These are phyloP conservation scores for Myripristis jacobus DNA, from an alignment of 2,797 vertebrate genomes.

Conservation along the genomic window DNA sequence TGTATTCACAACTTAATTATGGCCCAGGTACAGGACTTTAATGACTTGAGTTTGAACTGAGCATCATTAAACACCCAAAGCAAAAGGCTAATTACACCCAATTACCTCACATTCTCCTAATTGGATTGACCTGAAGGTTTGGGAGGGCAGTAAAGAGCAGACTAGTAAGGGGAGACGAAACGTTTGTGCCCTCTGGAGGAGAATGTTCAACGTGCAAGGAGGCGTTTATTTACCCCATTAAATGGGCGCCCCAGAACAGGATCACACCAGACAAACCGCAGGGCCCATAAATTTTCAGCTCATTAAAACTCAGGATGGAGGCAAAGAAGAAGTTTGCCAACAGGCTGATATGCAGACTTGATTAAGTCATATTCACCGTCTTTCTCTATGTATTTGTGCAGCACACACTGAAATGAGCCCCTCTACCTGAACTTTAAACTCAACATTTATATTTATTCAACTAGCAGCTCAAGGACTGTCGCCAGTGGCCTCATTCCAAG, in stretches of 20 bases:
- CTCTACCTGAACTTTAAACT: slow-evolving; percentile 7
- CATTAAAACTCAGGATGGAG: slow-evolving; percentile 81
- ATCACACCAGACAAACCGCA: slow-evolving; percentile 78
- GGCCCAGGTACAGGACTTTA: slow-evolving; percentile 84
- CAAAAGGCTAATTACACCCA: slow-evolving; percentile 87
- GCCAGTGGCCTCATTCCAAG: not conserved
- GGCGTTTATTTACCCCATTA: slow-evolving; percentile 88
- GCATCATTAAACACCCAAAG: slow-evolving; percentile 86
- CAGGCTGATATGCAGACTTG: slow-evolving; percentile 9
- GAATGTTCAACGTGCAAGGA: slow-evolving; percentile 73
- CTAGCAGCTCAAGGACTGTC: slow-evolving; percentile 17
- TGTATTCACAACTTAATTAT: slow-evolving; percentile 83
- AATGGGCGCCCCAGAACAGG: slow-evolving; percentile 78
- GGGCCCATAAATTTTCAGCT: slow-evolving; percentile 80
- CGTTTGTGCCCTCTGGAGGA: slow-evolving; percentile 84
- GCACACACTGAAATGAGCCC: slow-evolving; percentile 2
- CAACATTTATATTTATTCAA: slow-evolving; percentile 24
- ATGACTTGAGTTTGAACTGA: slow-evolving; percentile 79
- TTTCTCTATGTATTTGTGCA: slow-evolving; percentile 28
- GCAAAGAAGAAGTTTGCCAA: slow-evolving; percentile 46
- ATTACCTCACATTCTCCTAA: slow-evolving; percentile 86
- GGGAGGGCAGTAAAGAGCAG: slow-evolving; percentile 83
- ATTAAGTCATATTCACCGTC: slow-evolving; percentile 24
- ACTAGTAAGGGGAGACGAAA: slow-evolving; percentile 80
- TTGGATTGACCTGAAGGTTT: slow-evolving; percentile 89